Percentiles rank a stretch among this genome's conserved stretches.
Conservation (phyloP, 2,113 vertebrate species). For the Thinocorus orbignyianus region DNA sequence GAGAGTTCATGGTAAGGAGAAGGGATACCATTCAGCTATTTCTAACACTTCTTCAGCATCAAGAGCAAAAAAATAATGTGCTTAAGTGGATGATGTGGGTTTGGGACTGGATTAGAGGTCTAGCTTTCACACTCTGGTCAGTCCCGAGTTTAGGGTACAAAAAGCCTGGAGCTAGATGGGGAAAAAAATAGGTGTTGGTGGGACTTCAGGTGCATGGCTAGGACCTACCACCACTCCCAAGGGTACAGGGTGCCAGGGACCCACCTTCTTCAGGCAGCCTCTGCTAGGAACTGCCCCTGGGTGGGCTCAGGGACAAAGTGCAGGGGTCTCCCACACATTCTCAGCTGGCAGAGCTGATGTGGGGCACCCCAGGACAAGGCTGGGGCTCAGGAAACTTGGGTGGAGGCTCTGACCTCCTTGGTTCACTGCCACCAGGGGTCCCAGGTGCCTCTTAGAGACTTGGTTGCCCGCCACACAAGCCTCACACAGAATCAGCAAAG, state of each 20-base stretch:
- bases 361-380: background rate
- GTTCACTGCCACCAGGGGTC: background rate
- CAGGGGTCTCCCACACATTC: rapidly evolving
- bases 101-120: background rate
- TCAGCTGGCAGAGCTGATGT: background rate
- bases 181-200: background rate
- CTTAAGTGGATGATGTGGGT: background rate
- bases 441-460: rapidly evolving
- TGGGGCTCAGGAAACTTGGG: background rate
- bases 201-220: background rate
- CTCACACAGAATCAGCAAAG: rapidly evolving
- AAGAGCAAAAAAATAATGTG: rapidly evolving
- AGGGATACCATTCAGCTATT: background rate
- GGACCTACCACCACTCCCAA: background rate
- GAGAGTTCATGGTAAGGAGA: background rate
- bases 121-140: background rate
- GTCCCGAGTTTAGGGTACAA: background rate
- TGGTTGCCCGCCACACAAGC: background rate
- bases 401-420: background rate
- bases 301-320: background rate
- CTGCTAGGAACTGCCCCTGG: background rate
- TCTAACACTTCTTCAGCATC: background rate
- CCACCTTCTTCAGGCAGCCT: rapidly evolving
- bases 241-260: background rate
- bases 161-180: background rate